Evolutionary conservation across 1,140 invertebrate species (phyloP).

Genomic region (Macrotrachela quadricornifera): DNA sequence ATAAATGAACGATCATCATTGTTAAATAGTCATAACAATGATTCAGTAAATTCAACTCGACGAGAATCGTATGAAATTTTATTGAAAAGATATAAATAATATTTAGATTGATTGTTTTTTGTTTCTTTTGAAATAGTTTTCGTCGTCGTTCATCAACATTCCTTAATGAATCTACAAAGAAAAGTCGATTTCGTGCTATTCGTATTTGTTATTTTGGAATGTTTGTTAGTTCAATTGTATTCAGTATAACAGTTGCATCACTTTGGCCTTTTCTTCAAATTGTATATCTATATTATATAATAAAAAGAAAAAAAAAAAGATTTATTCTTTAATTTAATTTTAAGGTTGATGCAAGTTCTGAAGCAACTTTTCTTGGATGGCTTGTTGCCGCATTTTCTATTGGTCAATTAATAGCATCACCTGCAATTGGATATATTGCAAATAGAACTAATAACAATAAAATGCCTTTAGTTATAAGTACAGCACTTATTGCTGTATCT

Average conservation of each 20-base stretch:
- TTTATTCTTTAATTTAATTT: background rate
- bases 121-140: no score
- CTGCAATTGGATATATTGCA: conserved; percentile 59
- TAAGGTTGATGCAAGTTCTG: conserved; percentile 53
- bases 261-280: conserved; percentile 69
- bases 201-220: conserved; percentile 71
- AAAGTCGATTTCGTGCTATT: conserved; percentile 51
- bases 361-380: conserved; percentile 58
- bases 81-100: no score
- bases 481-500: conserved; percentile 49
- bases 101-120: no score
- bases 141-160: no score
- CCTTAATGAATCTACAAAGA: conserved; percentile 37
- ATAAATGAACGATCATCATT: no score
- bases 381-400: conserved; percentile 66
- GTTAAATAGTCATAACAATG: no score
- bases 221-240: conserved; percentile 69
- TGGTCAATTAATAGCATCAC: conserved; percentile 65
- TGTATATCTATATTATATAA: conserved; percentile 32
- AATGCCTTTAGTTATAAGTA: conserved; percentile 45
- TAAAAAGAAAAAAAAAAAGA: background rate
- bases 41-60: no score
- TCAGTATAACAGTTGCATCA: conserved; percentile 66
- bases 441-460: conserved; percentile 48
- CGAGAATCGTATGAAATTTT: no score